Base-by-base conservation (phyloP, 2,888 invertebrate species). In the Amphipyra berbera region DNA sequence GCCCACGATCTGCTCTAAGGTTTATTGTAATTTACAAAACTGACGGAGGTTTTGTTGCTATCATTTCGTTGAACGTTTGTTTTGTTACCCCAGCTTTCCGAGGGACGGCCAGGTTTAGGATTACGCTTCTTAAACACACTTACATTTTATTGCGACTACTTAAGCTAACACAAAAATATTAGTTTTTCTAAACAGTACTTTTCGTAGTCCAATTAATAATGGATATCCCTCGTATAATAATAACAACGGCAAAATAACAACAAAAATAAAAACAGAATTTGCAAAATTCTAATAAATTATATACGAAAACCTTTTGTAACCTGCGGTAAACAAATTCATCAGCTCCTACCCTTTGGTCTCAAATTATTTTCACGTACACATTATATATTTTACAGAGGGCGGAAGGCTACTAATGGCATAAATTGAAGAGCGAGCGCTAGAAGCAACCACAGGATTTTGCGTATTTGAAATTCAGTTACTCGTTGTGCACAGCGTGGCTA, bases 11-110 rank as follows among this genome's bases (percentile, higher is more conserved):
- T 86, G 82, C 86, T 89, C 85, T 85, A 89, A 90, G 91, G 92
- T 93, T 93, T 93, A 93, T 91, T 91, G 92, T 93, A 92, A 93
- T 93, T 93, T 93, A 92, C 90, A 93, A 93, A 93, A 92, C 91
- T 92, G 91, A 91, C 89, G 86, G 86, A 85, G 89, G 90, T 90
- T 91, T 90, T 88, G 87, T 86, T 85, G 85, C 88, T 88, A 90
- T 90, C 87, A 88, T 89, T 88, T 79, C 82, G 75, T 81, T 85
- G 82, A 87, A 87, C 85, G 83, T 91, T 90, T 90, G 86, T 90
- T 90, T 89, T 87, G 88, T 84, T 82, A 83, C 83, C 83, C 78
- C 76, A 73, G 79, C 79, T 82, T 83, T 79, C 72, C 54, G 54
- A 83, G 76, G 78, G 76, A 69, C 63, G 67, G 63, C 55, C 71